Evolutionary conservation across 2,113 vertebrate genomes (phyloP).

Genomic region (Oreocharis arfaki): DNA sequence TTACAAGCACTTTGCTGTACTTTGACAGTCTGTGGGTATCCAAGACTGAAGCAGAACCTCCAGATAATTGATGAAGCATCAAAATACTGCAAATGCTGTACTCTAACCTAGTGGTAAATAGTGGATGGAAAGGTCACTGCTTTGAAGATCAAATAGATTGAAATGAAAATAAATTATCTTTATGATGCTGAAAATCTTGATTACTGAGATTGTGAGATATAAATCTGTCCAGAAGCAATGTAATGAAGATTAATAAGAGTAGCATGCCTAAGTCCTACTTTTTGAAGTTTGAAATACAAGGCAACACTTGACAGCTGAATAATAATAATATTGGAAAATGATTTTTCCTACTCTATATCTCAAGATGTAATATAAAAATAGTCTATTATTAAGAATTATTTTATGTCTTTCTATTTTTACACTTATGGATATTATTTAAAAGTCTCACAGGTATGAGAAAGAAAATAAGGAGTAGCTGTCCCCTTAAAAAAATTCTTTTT

Average conservation of each 20-base stretch:
- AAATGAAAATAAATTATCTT: conserved; percentile 14
- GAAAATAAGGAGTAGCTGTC: neutral
- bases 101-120: neutral
- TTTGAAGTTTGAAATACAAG: neutral
- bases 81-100: neutral
- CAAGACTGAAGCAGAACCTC: conserved; percentile 5
- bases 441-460: neutral
- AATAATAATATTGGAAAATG: neutral
- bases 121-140: neutral
- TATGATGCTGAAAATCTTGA: neutral
- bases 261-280: neutral
- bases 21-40: neutral
- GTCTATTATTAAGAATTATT: neutral
- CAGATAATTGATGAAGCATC: neutral
- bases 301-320: neutral
- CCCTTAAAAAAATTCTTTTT: neutral
- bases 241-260: conserved; percentile 15
- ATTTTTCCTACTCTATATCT: neutral
- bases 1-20: neutral
- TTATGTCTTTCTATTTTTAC: neutral
- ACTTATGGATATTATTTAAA: neutral
- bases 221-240: neutral
- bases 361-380: neutral
- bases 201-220: neutral
- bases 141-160: neutral